Conservation (phyloP, 2,797 vertebrate genomes). For the Eutrigla gurnardus region DNA sequence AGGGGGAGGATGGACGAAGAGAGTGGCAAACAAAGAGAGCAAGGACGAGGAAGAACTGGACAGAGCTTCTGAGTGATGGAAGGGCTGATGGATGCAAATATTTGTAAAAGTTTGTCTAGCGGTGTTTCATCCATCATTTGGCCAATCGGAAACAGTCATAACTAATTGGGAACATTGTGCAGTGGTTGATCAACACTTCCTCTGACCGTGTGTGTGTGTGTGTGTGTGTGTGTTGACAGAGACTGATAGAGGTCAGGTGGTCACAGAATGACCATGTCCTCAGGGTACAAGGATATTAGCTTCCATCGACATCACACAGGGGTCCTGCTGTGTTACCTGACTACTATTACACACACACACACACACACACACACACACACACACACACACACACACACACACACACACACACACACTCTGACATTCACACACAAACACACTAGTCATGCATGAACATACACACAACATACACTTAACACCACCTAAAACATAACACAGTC, state of each 20-base stretch:
- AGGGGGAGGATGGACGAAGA: constrained; percentile 61
- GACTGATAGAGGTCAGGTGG: constrained; percentile 79
- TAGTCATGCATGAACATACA: constrained; percentile 74
- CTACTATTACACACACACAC: constrained; percentile 64
- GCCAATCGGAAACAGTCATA: constrained; percentile 18
- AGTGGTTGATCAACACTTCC: constrained; percentile 27
- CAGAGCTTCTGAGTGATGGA: constrained; percentile 30
- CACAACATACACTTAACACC: constrained; percentile 70
- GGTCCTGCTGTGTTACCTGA: constrained; percentile 74
- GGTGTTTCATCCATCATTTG: constrained; percentile 17
- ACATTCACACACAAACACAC: constrained; percentile 68
- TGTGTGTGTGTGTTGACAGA: constrained; percentile 61
- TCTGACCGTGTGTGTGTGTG: constrained; percentile 24
- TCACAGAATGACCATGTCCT: constrained; percentile 70
- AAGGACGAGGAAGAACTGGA: constrained; percentile 44
- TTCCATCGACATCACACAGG: constrained; percentile 78
- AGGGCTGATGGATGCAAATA: constrained; percentile 11
- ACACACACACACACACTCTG: constrained; percentile 46
- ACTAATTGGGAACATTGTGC: constrained; percentile 15
- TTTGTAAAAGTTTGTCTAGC: background rate
- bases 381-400: constrained; percentile 50
- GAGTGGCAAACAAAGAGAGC: constrained; percentile 52
- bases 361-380: constrained; percentile 64
- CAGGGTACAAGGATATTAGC: constrained; percentile 76
- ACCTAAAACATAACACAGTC: constrained; percentile 68